Base-by-base conservation (phyloP, 2,888 invertebrate genomes). In the Spodoptera exigua region DNA sequence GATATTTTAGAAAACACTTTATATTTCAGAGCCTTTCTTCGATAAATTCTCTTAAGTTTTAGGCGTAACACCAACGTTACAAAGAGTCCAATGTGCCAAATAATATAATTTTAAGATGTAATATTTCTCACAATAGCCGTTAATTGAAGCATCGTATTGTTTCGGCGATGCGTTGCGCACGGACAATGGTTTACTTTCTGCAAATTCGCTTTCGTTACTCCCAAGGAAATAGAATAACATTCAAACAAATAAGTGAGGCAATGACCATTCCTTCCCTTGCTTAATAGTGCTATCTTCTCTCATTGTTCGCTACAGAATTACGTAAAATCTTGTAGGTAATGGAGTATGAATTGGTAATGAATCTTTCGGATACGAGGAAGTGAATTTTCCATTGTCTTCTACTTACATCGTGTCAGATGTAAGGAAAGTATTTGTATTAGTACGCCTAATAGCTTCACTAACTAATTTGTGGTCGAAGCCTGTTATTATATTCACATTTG, bases 271-370 rank as follows among this genome's bases (percentile, higher is more conserved):
- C 91, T 90, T 87, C 81, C 86, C 86, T 77, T 77, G 66, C 76
- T 81, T 87, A 89, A 91, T 87, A 84, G 85, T 82, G 84, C 89
- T 90, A 91, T 91, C 91, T 88, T 87, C 83, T 86, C 82, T 81
- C 89, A 92, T 93, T 93, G 93, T 93, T 90, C 80, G 79, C 80
- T 71, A 73, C 78, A 75, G 82, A 91, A 82, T 93, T 93, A 93
- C 91, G 92, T 91, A 92, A 91, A 86, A 78, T 74, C 70, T 72
- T 79, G 80, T 78, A 82, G 86, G 88, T 90, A 92, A 91, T 90
- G 88, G 89, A 82, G 86, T 90, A 90, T 91, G 88, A 89, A 91
- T 90, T 87, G 51, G 71, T 77, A 89, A 90, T 87, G 83, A 89
- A 90, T 86, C 86, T 86, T 85, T 85, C 75, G 78, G 83, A 67